Conservation (phyloP, 92 coral and sea anemone genomes). For the Porites divaricata region DNA sequence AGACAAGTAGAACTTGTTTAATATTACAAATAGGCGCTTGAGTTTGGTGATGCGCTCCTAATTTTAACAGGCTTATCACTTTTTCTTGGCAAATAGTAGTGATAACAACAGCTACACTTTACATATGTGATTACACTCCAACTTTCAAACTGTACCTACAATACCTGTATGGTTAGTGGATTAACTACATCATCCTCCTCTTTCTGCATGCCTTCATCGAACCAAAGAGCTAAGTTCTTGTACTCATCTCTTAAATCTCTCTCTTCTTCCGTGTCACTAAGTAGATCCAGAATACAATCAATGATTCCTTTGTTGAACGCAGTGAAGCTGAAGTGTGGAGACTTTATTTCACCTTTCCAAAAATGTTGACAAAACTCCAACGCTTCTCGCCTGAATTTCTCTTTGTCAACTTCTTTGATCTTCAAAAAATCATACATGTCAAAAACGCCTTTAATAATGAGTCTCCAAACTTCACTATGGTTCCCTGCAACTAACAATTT, state of each 20-base stretch:
- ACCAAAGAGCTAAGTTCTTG: neutral
- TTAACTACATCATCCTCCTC: neutral
- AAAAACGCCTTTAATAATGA: slow-evolving; percentile 26
- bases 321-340: neutral
- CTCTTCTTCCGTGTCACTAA: neutral
- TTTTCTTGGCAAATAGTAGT: no score
- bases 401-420: neutral
- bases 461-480: slow-evolving; percentile 62
- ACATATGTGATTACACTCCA: neutral
- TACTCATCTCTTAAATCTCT: neutral
- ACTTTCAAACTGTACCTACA: neutral
- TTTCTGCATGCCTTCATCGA: slow-evolving; percentile 3
- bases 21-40: no score
- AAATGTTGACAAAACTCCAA: slow-evolving; percentile 18
- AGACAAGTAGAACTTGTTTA: no score
- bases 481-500: slow-evolving; percentile 53
- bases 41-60: no score
- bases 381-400: slow-evolving; percentile 7
- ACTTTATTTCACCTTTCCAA: slow-evolving; percentile 9
- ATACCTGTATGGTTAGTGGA: neutral
- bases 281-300: neutral
- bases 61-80: no score
- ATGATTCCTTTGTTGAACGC: neutral
- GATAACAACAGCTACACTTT: no score
- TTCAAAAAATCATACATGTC: neutral